These are phyloP conservation scores for Muscina levida DNA, from an alignment of 2,888 invertebrate species.

Conservation along the genomic window DNA sequence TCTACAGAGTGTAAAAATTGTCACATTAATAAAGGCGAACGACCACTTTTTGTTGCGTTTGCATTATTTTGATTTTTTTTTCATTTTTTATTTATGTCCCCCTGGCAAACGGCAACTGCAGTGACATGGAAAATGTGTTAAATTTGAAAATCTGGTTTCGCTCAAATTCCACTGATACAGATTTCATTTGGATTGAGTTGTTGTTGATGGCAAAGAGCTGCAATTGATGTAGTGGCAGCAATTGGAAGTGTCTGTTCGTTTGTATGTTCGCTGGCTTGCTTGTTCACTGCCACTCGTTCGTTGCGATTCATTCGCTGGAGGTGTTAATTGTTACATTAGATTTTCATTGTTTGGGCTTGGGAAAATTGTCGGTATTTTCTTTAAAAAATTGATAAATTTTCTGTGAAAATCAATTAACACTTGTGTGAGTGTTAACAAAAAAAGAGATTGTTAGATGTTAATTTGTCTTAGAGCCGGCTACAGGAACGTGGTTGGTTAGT, in stretches of 20 bases:
- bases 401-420: neutral
- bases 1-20: slow-evolving; percentile 71
- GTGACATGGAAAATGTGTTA: slow-evolving; percentile 38
- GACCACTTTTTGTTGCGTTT: slow-evolving; percentile 63
- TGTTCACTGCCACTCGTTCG: no score
- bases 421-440: neutral
- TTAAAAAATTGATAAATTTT: neutral
- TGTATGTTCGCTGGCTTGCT: no score
- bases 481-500: no score
- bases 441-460: neutral
- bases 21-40: slow-evolving; percentile 73
- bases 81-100: slow-evolving; percentile 29
- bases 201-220: neutral
- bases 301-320: neutral
- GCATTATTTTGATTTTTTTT: neutral
- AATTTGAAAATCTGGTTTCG: slow-evolving; percentile 25
- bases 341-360: neutral
- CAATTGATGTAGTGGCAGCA: no score
- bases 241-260: no score
- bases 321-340: slow-evolving; percentile 23
- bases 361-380: neutral
- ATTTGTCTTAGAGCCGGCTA: no score
- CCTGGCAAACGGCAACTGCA: no score
- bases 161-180: slow-evolving; percentile 5
- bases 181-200: slow-evolving; percentile 23